Evolutionary conservation across 1,140 invertebrate species (phyloP).

Genomic region (Drosophila pallidifrons): DNA sequence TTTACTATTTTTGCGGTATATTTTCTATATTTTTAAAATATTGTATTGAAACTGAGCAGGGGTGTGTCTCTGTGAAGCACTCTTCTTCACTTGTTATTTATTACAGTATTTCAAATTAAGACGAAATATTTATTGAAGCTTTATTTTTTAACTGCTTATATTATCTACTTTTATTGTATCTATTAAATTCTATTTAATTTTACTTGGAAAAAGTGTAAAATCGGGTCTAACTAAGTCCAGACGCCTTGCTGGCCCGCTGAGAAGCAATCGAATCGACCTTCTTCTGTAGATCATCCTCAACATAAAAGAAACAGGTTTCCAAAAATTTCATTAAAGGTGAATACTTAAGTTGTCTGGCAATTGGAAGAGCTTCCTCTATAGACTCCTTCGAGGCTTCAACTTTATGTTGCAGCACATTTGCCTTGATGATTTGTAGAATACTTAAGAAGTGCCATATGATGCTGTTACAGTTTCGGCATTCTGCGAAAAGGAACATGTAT

Average conservation of each 20-base stretch:
- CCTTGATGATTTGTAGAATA: constrained; percentile 63
- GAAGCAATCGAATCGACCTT: constrained; percentile 10
- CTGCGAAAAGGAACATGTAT: constrained; percentile 8
- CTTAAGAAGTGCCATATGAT: constrained; percentile 65
- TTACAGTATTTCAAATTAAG: no score
- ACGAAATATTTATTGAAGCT: no score
- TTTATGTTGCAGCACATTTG: constrained; percentile 69
- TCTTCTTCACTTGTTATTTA: no score
- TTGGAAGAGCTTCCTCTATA: constrained; percentile 50
- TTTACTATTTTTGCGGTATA: no score
- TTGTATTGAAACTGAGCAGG: no score
- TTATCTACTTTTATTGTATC: no score
- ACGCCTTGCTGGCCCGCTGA: constrained; percentile 16
- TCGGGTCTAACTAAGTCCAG: background rate
- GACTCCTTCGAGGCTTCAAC: constrained; percentile 65
- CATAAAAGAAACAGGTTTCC: constrained; percentile 36
- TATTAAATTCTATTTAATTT: background rate
- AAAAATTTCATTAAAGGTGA: constrained; percentile 28
- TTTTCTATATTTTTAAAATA: no score
- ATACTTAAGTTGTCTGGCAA: constrained; percentile 47
- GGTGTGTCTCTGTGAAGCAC: no score
- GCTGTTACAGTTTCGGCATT: constrained; percentile 59
- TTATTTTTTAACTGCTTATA: no score
- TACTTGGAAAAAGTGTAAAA: background rate
- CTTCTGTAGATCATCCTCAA: constrained; percentile 45